Evolutionary conservation across 2,888 invertebrate species (phyloP).

Genomic region (Marasmarcha lunaedactyla): DNA sequence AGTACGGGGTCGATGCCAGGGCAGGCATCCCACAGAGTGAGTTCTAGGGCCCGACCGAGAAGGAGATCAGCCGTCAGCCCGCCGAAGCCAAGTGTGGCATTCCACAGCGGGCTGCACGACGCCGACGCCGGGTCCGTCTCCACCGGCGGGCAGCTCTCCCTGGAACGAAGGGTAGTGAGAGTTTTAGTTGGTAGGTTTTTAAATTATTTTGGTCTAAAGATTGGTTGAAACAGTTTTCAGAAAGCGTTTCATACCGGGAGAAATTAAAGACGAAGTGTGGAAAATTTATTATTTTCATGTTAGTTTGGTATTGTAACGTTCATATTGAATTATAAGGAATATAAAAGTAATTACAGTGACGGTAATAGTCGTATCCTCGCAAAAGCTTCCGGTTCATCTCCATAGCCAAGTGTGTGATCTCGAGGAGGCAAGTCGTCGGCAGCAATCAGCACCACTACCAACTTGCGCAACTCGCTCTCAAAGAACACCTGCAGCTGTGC

Average conservation of each 20-base stretch:
- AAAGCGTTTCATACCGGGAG: too few species aligned
- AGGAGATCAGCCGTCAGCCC: conserved; percentile 84
- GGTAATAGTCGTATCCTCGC: conserved; percentile 85
- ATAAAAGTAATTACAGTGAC: conserved; percentile 76
- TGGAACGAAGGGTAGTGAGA: conserved; percentile 31
- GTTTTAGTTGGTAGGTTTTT: not conserved
- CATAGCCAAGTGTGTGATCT: conserved; percentile 83
- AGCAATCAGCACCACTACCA: conserved; percentile 87
- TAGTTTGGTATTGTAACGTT: not conserved
- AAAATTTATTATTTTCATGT: too few species aligned
- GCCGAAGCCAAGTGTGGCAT: conserved; percentile 87
- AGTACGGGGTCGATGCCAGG: conserved; percentile 86
- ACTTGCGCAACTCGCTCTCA: conserved; percentile 83
- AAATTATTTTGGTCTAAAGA: not conserved
- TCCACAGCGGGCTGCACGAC: conserved; percentile 92
- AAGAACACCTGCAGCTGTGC: conserved; percentile 92
- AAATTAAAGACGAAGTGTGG: too few species aligned
- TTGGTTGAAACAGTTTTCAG: not conserved
- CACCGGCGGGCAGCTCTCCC: conserved; percentile 79
- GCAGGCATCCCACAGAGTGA: conserved; percentile 89
- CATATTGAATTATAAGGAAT: not conserved
- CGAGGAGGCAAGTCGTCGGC: conserved; percentile 86
- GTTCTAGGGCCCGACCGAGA: conserved; percentile 84
- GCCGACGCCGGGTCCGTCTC: conserved; percentile 90
- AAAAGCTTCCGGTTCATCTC: conserved; percentile 84